Base-by-base conservation (phyloP, 2,113 vertebrate species). In the Camelus bactrianus region DNA sequence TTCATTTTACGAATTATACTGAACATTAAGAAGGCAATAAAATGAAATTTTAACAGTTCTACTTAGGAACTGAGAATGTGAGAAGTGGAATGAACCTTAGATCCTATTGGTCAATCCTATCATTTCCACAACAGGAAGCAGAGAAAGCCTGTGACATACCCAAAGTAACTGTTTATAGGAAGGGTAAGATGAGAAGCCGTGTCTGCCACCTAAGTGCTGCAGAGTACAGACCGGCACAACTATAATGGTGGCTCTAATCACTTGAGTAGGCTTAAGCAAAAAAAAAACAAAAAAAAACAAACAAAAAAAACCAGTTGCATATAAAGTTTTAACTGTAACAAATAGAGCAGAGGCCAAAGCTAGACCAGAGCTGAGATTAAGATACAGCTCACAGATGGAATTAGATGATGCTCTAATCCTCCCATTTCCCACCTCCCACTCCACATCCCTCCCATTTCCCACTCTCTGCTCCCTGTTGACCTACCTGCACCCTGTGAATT, bases 11-110 rank as follows among this genome's bases (percentile, higher is more conserved):
- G 32, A 38, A 86, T 58, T 73, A 85, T 50, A 69, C 42, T 85
- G 42, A 42, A 95, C 90, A 89, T 69, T 70, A 72, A 72, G 56
- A 73, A 30, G 38, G 73, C 64, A 76, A 85, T 70, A 85, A 85
- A 93, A 58, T 56, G 65, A 72, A 83, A 91, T 50, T 64, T 91
- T 95, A 82, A 70, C 16, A 58, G 77, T 35, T 89, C 13, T 70
- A 48, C 32, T 89, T 67, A 77, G 54, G 14, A 91, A 77, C 58
- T 65, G 56, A 69, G 65, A 93, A 89, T n/a, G 24, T 42, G 32
- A 82, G 72, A 90, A 64, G 3, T 48, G 24, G 35, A 60, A 83
- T 62, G 56, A 88, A 46, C 15, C 24, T 73, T 46, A 54, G 32
- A 30, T 73, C n/a, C 69, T 15, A 32, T 1, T 91, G 54, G 42